A percentile compares a stretch with the other conserved stretches of the same genome.
phyloP scores from a whole-genome alignment of 2,113 vertebrate species.

The Globicephala melas region DNA sequence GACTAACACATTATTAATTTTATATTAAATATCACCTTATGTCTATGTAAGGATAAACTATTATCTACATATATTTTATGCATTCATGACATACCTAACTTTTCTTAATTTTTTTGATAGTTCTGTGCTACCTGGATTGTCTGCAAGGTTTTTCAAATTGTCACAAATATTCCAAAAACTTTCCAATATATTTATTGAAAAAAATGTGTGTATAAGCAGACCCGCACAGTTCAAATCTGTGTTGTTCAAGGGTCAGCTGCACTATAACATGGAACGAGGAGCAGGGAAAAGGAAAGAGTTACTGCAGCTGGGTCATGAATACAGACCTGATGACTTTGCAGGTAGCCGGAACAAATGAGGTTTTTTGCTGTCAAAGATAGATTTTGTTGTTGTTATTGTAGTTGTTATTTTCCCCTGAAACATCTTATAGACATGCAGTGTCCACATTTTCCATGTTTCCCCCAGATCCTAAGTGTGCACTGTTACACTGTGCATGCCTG shows the following conservation, averaged over 20 bases:
- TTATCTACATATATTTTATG: not conserved
- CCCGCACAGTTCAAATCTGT: not conserved
- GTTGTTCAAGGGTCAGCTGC: not conserved
- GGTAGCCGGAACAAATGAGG: not conserved
- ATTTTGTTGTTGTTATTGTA: not conserved
- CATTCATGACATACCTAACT: not conserved
- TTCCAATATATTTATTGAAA: not conserved
- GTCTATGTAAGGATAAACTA: not conserved
- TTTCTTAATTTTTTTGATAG: not conserved
- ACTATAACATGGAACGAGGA: not conserved
- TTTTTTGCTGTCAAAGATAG: not conserved
- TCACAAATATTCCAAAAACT: not conserved
- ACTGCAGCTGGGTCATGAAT: not conserved
- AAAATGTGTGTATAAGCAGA: not conserved
- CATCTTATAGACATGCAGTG: not conserved
- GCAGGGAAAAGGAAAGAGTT: not conserved
- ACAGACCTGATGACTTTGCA: not conserved
- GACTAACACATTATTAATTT: not conserved
- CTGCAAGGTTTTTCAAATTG: not conserved
- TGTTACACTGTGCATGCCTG: fast-evolving
- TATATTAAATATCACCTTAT: not conserved
- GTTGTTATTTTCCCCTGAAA: not conserved
- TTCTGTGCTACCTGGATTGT: not conserved
- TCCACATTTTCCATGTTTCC: not conserved
- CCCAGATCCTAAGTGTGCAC: not conserved